Base-by-base conservation (phyloP, 2,888 invertebrate species). In the Habrosyne pyritoides region DNA sequence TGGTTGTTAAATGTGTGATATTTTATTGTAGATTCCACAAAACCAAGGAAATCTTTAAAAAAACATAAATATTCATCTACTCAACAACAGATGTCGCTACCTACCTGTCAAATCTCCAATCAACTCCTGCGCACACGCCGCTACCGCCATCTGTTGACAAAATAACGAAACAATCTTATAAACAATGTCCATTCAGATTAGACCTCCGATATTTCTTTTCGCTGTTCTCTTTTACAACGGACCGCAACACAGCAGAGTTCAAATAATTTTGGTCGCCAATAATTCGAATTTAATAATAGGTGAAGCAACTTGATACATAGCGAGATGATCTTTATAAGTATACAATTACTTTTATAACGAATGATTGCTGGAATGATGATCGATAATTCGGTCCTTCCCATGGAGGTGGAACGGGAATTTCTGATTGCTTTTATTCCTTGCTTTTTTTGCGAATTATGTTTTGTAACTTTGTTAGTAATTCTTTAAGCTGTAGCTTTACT, bases 271-370 rank as follows among this genome's bases (percentile, higher is more conserved):
- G 77, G 83, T 63, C 33, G 53, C 51, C 52, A 73, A 80, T 89
- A 84, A 90, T 89, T 84, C 79, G 87, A 86, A 87, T 89, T 87
- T 90, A 90, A 90, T 90, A 80, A 80, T 71, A 75, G 77, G 66
- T 69, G 75, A 59, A 64, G 50, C 72, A 64, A 66, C 74, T 79
- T 81, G 84, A 84, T 81, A 80, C 73, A 81, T 82, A 64, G 73
- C 66, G 73, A 82, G 84, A 72, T 70, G 71, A 33, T 33, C 33
- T 33, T 33, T 33, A n/a, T 33, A 33, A 65, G 78, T 71, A 68
- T 69, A 75, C 75, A 76, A 84, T 86, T 85, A 85, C 70, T 81
- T 85, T 84, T 85, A 84, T 80, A 83, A 81, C 81, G 74, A 80
- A 83, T 83, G 85, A 87, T 87, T 84, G 77, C 84, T 70, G 42